Conservation (phyloP, 2,113 vertebrate species). For the Dasyprocta punctata region DNA sequence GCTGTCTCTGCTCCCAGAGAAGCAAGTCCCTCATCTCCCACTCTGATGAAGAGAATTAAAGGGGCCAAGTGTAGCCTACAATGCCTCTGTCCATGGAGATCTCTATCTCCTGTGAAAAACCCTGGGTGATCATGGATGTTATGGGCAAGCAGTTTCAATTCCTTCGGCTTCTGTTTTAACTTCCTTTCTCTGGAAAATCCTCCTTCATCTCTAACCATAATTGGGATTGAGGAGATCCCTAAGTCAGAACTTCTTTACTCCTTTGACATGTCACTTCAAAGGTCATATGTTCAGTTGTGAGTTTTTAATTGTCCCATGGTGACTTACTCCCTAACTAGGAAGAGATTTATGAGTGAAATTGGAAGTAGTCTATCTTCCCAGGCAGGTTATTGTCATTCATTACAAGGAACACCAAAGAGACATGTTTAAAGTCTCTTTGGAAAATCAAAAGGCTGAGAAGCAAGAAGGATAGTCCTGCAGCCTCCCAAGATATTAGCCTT, state of each 20-base stretch:
- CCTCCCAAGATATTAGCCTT: background rate
- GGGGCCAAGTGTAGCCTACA: background rate
- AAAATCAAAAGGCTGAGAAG: background rate
- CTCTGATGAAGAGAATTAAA: background rate
- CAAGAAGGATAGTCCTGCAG: background rate
- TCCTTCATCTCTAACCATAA: background rate
- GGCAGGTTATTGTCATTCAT: background rate
- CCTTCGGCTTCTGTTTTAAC: background rate
- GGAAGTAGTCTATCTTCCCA: background rate
- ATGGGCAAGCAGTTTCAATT: background rate
- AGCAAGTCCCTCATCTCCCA: background rate
- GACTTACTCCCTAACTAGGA: background rate
- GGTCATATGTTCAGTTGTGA: background rate
- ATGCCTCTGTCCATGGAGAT: background rate
- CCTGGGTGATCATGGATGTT: background rate
- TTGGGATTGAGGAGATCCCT: background rate
- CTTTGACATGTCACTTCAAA: background rate
- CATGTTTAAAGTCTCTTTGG: background rate
- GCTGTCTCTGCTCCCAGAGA: background rate
- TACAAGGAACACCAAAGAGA: background rate
- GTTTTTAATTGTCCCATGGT: background rate
- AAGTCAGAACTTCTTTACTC: background rate
- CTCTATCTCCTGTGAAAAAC: background rate
- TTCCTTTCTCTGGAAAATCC: background rate
- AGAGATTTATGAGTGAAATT: background rate